Evolutionary conservation across 2,113 vertebrate genomes (phyloP), one percentile per base, ranked within the genome.

Genomic region (Tyrannus savana): DNA sequence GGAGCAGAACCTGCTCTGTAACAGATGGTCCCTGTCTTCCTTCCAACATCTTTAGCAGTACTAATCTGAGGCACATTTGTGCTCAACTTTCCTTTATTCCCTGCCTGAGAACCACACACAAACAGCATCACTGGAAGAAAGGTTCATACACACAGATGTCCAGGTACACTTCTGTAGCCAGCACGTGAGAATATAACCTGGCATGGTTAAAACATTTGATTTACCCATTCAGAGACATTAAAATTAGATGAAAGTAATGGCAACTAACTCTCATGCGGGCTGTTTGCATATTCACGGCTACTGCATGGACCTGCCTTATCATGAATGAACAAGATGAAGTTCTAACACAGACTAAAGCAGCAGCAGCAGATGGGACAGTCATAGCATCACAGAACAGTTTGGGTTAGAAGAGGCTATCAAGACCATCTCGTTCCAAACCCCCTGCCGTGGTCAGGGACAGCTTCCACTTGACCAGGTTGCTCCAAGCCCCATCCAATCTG

Each of bases 1-100:
- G 83, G 90, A 95, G 12, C 25, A 88, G 76, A 90, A 88, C 64
- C 64, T 77, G 73, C 60, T 64, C 80, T 78, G 44, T 78, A 84
- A 88, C 88, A 94, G 88, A 92, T 81, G 88, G 75, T 84, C 64
- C 41, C 64, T 53, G 63, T 81, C 76, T 92, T 83, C 68, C 60
- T 95, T 63, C 72, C 4, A 9, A 92, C 79, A 72, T 59, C 85
- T 75, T 90, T 18, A 96, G 85, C 82, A 88, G 76, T 41, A 64
- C 39, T 78, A 81, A 90, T 86, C 59, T 56, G 55, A 81, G 68
- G n/a, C 31, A 77, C 0, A 0, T 66, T 80, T 84, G 12, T 77
- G 46, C 73, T 77, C 60, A 85, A 9, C 66, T 79, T 59, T 27
- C 68, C 42, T 79, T 87, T 81, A 30, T 24, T 68, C 50, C 56